These are phyloP conservation scores for Rhaphigaster nebulosa DNA, from an alignment of 2,888 invertebrate genomes.

Conservation along the genomic window DNA sequence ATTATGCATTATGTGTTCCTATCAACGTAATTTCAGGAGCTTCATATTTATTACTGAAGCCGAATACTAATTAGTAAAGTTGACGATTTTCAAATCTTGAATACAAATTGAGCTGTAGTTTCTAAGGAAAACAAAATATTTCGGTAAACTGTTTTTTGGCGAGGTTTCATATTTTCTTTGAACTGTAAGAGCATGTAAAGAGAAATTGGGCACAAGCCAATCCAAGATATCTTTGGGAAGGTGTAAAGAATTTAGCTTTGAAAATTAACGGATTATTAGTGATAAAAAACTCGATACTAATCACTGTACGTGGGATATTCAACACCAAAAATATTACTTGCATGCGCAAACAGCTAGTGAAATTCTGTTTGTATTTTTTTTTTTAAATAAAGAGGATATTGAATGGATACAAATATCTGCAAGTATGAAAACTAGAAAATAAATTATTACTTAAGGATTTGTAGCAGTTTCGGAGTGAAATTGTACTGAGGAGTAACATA, in stretches of 20 bases:
- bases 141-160: slow-evolving; percentile 24
- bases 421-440: too few relatives aligned
- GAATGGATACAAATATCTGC: too few relatives aligned
- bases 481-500: not conserved
- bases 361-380: too few relatives aligned
- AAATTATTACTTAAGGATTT: not conserved
- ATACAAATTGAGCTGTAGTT: not conserved
- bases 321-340: not conserved
- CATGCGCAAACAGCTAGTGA: not conserved
- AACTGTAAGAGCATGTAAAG: slow-evolving; percentile 7
- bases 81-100: not conserved
- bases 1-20: too few relatives aligned
- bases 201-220: slow-evolving; percentile 5
- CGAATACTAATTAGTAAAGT: not conserved
- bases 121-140: slow-evolving; percentile 9
- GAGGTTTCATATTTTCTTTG: slow-evolving; percentile 26
- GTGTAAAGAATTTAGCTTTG: not conserved
- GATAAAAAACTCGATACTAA: not conserved
- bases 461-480: not conserved
- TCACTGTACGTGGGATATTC: not conserved
- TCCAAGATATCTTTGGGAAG: slow-evolving; percentile 16
- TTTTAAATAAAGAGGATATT: too few relatives aligned
- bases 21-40: not conserved
- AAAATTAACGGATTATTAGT: not conserved
- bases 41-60: not conserved